Percentiles rank a stretch among this genome's conserved stretches.
These are phyloP conservation scores for Xestia c-nigrum DNA, from an alignment of 2,888 invertebrate species.

Conservation along the genomic window DNA sequence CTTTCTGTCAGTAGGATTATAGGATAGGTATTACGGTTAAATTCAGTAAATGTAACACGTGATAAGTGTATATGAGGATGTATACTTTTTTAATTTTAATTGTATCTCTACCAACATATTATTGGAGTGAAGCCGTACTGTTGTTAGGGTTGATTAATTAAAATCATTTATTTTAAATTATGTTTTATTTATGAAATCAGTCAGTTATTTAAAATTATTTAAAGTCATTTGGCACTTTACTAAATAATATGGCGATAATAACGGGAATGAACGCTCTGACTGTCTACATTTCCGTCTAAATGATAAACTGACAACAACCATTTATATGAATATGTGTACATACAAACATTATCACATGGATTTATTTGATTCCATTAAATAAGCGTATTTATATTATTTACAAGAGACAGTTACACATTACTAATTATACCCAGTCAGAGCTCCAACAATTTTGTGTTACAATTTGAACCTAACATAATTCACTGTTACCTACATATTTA, in stretches of 20 bases:
- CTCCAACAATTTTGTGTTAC: slow-evolving; percentile 54
- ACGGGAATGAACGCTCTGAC: slow-evolving; percentile 70
- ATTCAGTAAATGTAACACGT: not conserved
- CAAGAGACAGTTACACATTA: slow-evolving; percentile 43
- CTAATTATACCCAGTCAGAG: slow-evolving; percentile 57
- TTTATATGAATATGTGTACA: slow-evolving; percentile 47
- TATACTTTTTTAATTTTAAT: not conserved
- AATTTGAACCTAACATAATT: slow-evolving; percentile 62
- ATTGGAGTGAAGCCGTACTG: not conserved
- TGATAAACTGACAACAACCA: slow-evolving; percentile 48
- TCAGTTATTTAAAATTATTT: slow-evolving; percentile 87
- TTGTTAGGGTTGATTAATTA: slow-evolving; percentile 19
- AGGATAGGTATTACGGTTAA: not conserved
- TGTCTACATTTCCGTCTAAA: slow-evolving; percentile 43
- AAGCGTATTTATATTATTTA: slow-evolving; percentile 65
- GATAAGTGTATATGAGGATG: not conserved
- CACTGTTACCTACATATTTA: slow-evolving; percentile 62
- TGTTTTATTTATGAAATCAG: slow-evolving; percentile 81
- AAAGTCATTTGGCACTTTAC: slow-evolving; percentile 89
- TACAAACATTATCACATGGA: slow-evolving; percentile 63
- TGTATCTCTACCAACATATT: not conserved
- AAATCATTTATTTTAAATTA: slow-evolving; percentile 67
- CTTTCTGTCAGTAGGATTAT: not conserved
- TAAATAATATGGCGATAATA: slow-evolving; percentile 86
- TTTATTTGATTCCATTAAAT: slow-evolving; percentile 57